Evolutionary conservation across 2,888 invertebrate species (phyloP), one percentile per base, ranked within the genome.

Genomic region (Nezara viridula): DNA sequence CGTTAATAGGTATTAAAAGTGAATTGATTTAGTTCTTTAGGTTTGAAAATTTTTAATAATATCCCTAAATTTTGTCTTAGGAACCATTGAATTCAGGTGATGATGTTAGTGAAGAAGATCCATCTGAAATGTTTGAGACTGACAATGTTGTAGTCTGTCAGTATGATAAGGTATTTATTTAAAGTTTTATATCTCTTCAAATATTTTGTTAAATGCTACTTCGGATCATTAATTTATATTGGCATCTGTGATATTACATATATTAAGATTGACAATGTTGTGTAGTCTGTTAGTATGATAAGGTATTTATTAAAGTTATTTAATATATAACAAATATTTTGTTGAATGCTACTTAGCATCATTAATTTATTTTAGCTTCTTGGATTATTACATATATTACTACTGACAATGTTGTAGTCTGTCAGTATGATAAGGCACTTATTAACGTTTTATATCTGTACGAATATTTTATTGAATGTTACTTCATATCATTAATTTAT

Each of bases 111-210:
- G 99, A 99, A 93, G 99, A 98, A 92, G 97, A 98, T 92, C 96
- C 98, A 0, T 95, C 96, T 90, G 98, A 99, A 93, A 95, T 99
- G 93, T 99, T 99, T 94, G 99, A 99, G 92, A 98, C 99, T 77
- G 99, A 99, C 92, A 99, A 99, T 94, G 99, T 99, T 90, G 98
- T 99, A 90, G 99, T 99, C 90, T 99, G 99, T 93, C 99, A 99
- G 93, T 99, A 99, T 94, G 99, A 99, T 94, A 99, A 99, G 95
- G 97, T 97, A 93, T 91, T 91, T 91, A 85, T 19, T 49, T 0
- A 37, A n/a, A 32, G n/a, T 86, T 19, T 73, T 32, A 44, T 4
- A 37, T 86, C 2, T 86, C 21, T 60, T 24, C 32, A 52, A 88
- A 52, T 88, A 73, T 60, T 81, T 60, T n/a, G n/a, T 60, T 3